These are phyloP conservation scores for Phenacoccus solenopsis DNA, from an alignment of 1,140 invertebrate genomes.

Conservation along the genomic window DNA sequence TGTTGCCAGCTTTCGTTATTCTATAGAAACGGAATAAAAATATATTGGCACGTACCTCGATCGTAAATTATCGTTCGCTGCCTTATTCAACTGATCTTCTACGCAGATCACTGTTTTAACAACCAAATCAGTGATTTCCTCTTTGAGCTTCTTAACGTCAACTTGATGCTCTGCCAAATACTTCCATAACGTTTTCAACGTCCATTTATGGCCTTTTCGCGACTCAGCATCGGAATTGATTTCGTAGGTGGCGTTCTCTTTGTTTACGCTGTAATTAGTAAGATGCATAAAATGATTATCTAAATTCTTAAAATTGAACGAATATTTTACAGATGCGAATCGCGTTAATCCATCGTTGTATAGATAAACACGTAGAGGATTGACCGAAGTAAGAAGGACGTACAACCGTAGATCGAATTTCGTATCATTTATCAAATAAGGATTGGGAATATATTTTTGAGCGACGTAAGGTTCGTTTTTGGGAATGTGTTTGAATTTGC, in stretches of 20 bases:
- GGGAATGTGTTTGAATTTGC: slow-evolving; percentile 84
- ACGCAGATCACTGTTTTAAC: slow-evolving; percentile 72
- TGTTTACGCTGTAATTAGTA: slow-evolving; percentile 97
- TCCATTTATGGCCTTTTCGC: slow-evolving; percentile 82
- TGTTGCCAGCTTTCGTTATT: too few relatives aligned
- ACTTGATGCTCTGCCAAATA: slow-evolving; percentile 54
- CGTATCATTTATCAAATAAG: slow-evolving; percentile 79
- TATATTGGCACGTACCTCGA: slow-evolving; percentile 6
- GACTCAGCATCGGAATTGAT: slow-evolving; percentile 71
- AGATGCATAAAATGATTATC: slow-evolving; percentile 92
- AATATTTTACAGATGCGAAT: slow-evolving; percentile 87
- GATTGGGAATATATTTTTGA: slow-evolving; percentile 76
- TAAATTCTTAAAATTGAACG: slow-evolving; percentile 58
- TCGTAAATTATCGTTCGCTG: slow-evolving; percentile 52
- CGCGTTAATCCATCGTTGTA: slow-evolving; percentile 89
- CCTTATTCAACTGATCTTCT: slow-evolving; percentile 55
- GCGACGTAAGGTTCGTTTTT: slow-evolving; percentile 79
- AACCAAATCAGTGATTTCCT: slow-evolving; percentile 61
- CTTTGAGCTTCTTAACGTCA: slow-evolving; percentile 65
- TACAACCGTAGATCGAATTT: slow-evolving; percentile 90
- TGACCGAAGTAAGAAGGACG: slow-evolving; percentile 86
- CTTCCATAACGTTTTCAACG: slow-evolving; percentile 58
- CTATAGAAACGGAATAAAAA: too few relatives aligned
- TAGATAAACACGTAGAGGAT: slow-evolving; percentile 83
- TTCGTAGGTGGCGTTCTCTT: slow-evolving; percentile 71